Percentiles rank a stretch among this genome's conserved stretches.
Evolutionary conservation across 2,113 vertebrate species (phyloP).

Genomic region (Microtus richardsoni): DNA sequence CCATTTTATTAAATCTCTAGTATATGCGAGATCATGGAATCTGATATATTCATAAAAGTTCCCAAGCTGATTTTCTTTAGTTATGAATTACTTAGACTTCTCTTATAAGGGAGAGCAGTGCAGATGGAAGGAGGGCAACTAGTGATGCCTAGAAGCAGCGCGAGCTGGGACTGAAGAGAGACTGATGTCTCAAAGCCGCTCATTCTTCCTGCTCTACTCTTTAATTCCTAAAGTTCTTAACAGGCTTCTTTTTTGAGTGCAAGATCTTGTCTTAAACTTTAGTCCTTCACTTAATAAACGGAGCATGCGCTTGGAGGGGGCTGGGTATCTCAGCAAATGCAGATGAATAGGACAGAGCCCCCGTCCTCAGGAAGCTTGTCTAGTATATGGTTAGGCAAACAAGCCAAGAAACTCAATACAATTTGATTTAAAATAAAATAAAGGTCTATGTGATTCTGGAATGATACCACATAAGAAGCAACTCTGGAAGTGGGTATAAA

Average conservation of each 20-base stretch:
- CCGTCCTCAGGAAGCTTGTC: neutral
- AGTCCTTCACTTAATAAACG: neutral
- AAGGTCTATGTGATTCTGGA: neutral
- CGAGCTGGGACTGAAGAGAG: neutral
- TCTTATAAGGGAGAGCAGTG: neutral
- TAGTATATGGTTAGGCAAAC: neutral
- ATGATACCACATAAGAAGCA: neutral
- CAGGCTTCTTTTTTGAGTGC: neutral
- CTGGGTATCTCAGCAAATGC: neutral
- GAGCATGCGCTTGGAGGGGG: neutral
- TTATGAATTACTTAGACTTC: neutral
- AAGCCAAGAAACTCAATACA: neutral
- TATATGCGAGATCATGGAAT: neutral
- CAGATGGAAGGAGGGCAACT: neutral
- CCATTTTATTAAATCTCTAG: constrained; percentile 18
- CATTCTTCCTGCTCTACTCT: neutral
- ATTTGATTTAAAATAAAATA: neutral
- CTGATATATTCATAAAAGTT: neutral
- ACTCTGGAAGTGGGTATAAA: neutral
- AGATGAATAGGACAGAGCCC: neutral
- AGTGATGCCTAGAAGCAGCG: neutral
- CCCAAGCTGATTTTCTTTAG: constrained; percentile 1
- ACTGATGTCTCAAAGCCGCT: neutral
- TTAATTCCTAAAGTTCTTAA: neutral
- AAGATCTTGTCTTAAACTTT: neutral